Conservation (phyloP, 2,797 vertebrate species). For the Jordanella pulchra region DNA sequence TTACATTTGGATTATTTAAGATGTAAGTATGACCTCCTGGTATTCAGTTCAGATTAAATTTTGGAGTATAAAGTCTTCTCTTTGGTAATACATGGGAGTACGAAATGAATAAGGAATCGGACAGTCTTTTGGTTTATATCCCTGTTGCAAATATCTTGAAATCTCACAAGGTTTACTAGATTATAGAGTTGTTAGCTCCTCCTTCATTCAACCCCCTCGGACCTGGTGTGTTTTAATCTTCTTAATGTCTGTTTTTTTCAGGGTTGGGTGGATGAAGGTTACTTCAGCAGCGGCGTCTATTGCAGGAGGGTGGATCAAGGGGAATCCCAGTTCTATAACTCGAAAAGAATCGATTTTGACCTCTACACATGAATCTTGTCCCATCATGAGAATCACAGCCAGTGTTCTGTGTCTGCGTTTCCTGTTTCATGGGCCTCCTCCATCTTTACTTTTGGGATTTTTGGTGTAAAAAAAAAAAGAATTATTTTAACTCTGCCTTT, state of each 20-base stretch:
- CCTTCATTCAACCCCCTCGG: constrained; percentile 29
- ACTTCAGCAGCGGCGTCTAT: constrained; percentile 89
- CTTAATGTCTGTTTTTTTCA: constrained; percentile 66
- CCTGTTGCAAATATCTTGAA: background rate
- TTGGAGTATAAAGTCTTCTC: background rate
- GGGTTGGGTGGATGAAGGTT: constrained; percentile 91
- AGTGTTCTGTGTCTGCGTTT: background rate
- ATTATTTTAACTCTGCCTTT: constrained; percentile 33
- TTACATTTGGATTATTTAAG: background rate
- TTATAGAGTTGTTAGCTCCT: constrained; percentile 9
- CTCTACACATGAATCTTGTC: constrained; percentile 83
- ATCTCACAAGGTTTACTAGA: constrained; percentile 19
- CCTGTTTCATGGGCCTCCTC: constrained; percentile 8
- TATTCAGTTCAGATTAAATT: background rate
- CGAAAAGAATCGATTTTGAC: constrained; percentile 90
- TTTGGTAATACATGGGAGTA: background rate
- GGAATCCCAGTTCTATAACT: constrained; percentile 89
- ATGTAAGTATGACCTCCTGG: background rate
- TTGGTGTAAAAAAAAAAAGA: constrained; percentile 23
- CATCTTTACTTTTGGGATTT: constrained; percentile 7
- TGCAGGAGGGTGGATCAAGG: constrained; percentile 86
- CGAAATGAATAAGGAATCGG: too few species aligned
- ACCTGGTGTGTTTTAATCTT: constrained; percentile 46
- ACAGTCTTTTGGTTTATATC: background rate
- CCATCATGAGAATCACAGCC: background rate